Evolutionary conservation across 2,113 vertebrate species (phyloP).

Genomic region (Pteronura brasiliensis): DNA sequence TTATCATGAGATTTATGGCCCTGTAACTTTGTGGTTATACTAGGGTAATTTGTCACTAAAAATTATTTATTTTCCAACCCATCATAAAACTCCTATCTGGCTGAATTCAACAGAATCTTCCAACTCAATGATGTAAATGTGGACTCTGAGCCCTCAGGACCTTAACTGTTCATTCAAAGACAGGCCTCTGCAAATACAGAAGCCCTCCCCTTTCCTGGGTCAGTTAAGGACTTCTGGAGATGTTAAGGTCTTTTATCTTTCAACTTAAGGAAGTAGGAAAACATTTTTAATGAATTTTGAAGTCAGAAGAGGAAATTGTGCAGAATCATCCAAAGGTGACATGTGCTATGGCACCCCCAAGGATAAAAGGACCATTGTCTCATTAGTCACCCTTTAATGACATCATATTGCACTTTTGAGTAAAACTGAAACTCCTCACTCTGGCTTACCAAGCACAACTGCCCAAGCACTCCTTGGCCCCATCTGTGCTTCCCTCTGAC

Average conservation of each 20-base stretch:
- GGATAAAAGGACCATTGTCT: background rate
- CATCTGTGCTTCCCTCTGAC: background rate
- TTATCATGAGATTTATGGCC: background rate
- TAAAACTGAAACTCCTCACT: background rate
- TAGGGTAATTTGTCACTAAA: background rate
- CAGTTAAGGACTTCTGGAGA: background rate
- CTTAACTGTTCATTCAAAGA: background rate
- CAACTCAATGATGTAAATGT: background rate
- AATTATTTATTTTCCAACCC: background rate
- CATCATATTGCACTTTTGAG: background rate
- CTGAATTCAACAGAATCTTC: background rate
- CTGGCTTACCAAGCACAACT: background rate
- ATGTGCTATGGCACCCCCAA: background rate
- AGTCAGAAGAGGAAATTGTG: background rate
- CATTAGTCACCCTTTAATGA: background rate
- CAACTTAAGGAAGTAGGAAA: background rate
- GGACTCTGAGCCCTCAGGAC: background rate
- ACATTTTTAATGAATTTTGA: background rate
- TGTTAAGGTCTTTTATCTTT: background rate
- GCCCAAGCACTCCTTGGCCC: background rate
- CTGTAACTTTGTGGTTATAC: background rate
- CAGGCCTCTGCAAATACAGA: background rate
- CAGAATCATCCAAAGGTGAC: background rate
- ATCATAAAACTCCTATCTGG: background rate
- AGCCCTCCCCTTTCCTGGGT: background rate